phyloP scores from a whole-genome alignment of 1,140 invertebrate genomes.

The Drosophila athabasca region DNA sequence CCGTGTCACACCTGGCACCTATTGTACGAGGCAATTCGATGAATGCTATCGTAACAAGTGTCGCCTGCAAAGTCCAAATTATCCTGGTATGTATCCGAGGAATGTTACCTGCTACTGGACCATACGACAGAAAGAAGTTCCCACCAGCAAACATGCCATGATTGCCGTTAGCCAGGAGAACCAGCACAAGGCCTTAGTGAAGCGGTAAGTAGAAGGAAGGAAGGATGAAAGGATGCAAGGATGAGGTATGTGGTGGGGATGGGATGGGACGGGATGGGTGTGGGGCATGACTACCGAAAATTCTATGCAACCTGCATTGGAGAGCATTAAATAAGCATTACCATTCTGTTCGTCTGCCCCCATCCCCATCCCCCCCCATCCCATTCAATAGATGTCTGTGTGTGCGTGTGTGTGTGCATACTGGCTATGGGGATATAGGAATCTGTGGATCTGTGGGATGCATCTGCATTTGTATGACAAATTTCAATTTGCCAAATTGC shows the following conservation, averaged over 20 bases:
- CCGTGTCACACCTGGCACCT: constrained; percentile 92
- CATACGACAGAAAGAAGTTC: constrained; percentile 91
- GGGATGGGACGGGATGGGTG: neutral
- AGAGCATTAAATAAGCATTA: constrained; percentile 79
- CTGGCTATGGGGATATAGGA: no score
- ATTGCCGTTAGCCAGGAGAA: constrained; percentile 90
- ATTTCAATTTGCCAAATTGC: constrained; percentile 78
- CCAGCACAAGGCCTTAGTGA: constrained; percentile 89
- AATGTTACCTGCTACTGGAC: constrained; percentile 94
- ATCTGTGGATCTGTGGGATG: constrained; percentile 1
- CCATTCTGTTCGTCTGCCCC: constrained; percentile 36
- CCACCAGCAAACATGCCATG: constrained; percentile 94
- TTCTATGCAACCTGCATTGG: constrained; percentile 55
- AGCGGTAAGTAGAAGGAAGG: constrained; percentile 84
- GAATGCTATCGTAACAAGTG: constrained; percentile 93
- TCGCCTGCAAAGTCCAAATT: constrained; percentile 94
- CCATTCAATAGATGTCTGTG: neutral
- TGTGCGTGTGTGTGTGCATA: no score
- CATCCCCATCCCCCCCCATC: neutral
- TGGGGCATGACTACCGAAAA: constrained; percentile 31
- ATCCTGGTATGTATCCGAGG: constrained; percentile 94
- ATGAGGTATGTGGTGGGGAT: neutral
- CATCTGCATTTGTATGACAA: constrained; percentile 72
- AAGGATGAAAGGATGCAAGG: neutral
- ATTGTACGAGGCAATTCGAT: constrained; percentile 94